phyloP scores from a whole-genome alignment of 2,113 vertebrate genomes.

The Crocuta crocuta region DNA sequence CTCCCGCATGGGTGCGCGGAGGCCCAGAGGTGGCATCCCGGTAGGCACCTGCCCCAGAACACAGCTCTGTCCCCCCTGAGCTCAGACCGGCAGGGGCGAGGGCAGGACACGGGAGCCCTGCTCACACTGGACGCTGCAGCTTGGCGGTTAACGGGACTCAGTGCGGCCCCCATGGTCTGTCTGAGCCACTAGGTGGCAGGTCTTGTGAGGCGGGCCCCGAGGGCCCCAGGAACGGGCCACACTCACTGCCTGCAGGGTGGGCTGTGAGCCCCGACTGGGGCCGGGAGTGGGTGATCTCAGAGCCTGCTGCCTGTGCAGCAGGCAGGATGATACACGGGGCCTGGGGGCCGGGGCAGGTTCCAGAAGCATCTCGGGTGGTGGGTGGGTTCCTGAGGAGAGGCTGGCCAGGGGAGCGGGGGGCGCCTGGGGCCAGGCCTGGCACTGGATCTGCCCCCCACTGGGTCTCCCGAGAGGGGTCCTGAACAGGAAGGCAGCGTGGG shows the following conservation, averaged over 20 bases:
- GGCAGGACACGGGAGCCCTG: fast-evolving
- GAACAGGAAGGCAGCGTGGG: too few relatives aligned
- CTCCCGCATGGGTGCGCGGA: fast-evolving
- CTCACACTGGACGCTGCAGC: fast-evolving
- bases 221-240: background rate
- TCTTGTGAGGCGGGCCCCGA: background rate
- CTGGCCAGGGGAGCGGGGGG: too few relatives aligned
- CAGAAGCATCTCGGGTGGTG: too few relatives aligned
- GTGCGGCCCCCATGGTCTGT: background rate
- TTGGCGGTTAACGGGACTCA: fast-evolving
- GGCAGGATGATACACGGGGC: too few relatives aligned
- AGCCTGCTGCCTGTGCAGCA: background rate
- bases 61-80: too few relatives aligned
- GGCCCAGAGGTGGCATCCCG: too few relatives aligned
- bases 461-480: too few relatives aligned
- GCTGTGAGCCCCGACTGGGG: background rate
- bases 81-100: background rate
- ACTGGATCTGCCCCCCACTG: too few relatives aligned
- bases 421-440: too few relatives aligned
- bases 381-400: too few relatives aligned
- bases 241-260: too few relatives aligned
- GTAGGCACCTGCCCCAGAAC: fast-evolving
- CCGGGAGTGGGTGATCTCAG: background rate
- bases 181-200: fast-evolving
- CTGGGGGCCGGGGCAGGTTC: too few relatives aligned